Percentiles rank a stretch among this genome's conserved stretches.
Evolutionary conservation across 2,113 vertebrate genomes (phyloP).

Genomic region (Macrotus californicus): DNA sequence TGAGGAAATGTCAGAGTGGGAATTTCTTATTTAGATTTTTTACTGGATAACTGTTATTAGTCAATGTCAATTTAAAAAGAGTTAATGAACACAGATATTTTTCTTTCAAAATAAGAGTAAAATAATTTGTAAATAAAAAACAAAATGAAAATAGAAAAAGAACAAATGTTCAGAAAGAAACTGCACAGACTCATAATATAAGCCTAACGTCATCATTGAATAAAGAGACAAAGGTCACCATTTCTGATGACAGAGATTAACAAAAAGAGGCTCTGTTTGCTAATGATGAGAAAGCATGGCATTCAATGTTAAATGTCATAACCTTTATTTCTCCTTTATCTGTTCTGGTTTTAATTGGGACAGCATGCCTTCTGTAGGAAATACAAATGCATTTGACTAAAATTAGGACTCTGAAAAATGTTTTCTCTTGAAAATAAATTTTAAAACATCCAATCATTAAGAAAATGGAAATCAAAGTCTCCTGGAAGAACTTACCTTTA

Average conservation of each 20-base stretch:
- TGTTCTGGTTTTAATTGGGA: conserved; percentile 34
- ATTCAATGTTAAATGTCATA: conserved; percentile 59
- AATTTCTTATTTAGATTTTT: neutral
- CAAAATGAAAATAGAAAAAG: conserved; percentile 15
- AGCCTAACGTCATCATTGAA: neutral
- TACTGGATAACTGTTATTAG: neutral
- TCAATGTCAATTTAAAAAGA: neutral
- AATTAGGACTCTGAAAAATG: conserved; percentile 38
- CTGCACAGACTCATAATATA: neutral
- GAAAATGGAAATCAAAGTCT: neutral
- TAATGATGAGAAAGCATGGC: neutral
- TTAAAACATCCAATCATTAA: neutral
- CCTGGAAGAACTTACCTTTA: neutral
- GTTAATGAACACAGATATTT: neutral
- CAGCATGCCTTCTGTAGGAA: conserved; percentile 38
- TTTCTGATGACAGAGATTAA: conserved; percentile 44
- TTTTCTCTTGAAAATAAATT: conserved; percentile 43
- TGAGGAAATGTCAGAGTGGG: neutral
- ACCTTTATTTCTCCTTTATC: conserved; percentile 32
- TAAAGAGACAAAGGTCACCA: conserved; percentile 25
- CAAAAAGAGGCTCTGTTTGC: conserved; percentile 56
- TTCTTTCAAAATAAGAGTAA: neutral
- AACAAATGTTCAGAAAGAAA: conserved; percentile 30
- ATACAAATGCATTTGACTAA: neutral
- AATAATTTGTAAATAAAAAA: neutral